Evolutionary conservation across 2,113 vertebrate species (phyloP).

Genomic region (Microcebus tavaratra): DNA sequence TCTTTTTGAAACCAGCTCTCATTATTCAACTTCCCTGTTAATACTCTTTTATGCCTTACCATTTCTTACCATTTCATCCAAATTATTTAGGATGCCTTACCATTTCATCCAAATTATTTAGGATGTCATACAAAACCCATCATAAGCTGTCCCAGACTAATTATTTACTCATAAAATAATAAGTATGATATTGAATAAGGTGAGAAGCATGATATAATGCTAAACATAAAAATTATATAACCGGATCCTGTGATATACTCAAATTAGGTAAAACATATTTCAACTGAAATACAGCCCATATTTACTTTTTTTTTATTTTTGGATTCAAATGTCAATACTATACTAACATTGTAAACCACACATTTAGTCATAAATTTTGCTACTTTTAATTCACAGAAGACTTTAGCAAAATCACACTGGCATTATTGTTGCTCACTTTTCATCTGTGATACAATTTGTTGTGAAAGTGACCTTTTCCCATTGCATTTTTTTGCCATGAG

Average conservation of each 20-base stretch:
- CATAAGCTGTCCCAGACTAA: not conserved
- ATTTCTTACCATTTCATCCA: no score
- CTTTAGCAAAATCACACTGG: conserved; percentile 33
- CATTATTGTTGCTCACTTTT: conserved; percentile 51
- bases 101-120: conserved; percentile 6
- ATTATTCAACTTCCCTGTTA: not conserved
- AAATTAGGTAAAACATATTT: not conserved
- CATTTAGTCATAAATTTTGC: not conserved
- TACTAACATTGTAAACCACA: not conserved
- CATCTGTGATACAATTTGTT: conserved; percentile 11
- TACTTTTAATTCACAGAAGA: conserved; percentile 20
- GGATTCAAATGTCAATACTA: not conserved
- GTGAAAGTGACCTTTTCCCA: conserved; percentile 61
- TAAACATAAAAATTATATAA: conserved; percentile 12
- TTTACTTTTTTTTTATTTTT: not conserved
- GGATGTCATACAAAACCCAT: not conserved
- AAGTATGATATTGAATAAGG: not conserved
- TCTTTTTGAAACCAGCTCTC: not conserved
- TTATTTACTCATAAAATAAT: not conserved
- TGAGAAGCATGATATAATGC: not conserved
- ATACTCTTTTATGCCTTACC: not conserved
- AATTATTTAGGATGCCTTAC: not conserved
- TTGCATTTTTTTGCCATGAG: not conserved
- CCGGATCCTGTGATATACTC: not conserved
- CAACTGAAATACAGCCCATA: not conserved